Evolutionary conservation across 2,113 vertebrate genomes (phyloP).

Genomic region (Ginglymostoma cirratum): DNA sequence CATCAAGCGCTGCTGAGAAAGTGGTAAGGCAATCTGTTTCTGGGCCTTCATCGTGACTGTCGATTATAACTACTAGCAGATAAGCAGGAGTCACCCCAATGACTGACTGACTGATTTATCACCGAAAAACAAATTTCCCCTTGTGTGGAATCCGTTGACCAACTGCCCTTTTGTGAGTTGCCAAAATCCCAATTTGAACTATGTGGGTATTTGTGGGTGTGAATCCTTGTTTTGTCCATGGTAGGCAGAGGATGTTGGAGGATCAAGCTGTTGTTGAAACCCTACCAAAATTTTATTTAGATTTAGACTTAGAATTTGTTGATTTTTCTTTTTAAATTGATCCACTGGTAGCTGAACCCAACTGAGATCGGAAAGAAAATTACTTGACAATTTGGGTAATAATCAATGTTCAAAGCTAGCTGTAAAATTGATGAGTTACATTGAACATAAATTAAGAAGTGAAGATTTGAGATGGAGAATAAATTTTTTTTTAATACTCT

Average conservation of each 20-base stretch:
- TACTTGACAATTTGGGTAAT: not conserved
- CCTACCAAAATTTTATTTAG: not conserved
- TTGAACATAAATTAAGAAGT: not conserved
- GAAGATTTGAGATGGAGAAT: not conserved
- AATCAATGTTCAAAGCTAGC: not conserved
- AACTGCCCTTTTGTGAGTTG: not conserved
- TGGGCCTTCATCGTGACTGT: not conserved
- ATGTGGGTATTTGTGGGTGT: not conserved
- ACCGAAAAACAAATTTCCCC: not conserved
- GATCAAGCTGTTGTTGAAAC: not conserved
- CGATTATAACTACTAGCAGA: not conserved
- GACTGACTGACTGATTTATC: not conserved
- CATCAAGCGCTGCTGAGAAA: not conserved
- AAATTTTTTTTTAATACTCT: not conserved
- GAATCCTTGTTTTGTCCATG: not conserved
- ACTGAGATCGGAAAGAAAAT: not conserved
- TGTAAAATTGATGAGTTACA: not conserved
- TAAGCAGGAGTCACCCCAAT: not conserved
- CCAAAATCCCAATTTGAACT: not conserved
- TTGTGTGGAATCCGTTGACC: not conserved
- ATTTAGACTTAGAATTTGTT: not conserved
- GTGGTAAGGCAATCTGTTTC: not conserved
- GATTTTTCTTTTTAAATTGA: not conserved
- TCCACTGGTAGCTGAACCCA: not conserved
- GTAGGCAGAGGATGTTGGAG: not conserved